Conservation (phyloP, 2,797 vertebrate genomes). For the Peromyscus attwateri region DNA sequence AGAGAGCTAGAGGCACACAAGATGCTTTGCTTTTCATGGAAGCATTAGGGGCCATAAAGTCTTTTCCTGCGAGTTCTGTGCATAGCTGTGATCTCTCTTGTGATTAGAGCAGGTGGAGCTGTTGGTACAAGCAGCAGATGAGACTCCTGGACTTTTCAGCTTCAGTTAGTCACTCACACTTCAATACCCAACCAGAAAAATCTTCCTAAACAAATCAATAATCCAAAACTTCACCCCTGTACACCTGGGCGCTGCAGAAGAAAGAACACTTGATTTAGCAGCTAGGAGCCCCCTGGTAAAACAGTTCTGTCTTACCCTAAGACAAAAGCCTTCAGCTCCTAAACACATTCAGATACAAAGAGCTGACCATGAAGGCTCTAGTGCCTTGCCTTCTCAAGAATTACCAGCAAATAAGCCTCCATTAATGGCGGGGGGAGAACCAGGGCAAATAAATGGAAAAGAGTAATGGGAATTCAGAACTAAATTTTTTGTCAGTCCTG, state of each 20-base stretch:
- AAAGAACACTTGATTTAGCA: background rate
- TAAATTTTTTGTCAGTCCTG: background rate
- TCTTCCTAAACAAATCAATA: background rate
- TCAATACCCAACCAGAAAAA: background rate
- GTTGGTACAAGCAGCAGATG: background rate
- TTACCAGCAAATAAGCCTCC: background rate
- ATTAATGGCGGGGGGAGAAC: background rate
- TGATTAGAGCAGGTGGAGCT: background rate
- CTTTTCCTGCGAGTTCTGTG: background rate
- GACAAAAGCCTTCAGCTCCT: background rate
- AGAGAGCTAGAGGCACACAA: background rate
- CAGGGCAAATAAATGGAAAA: background rate
- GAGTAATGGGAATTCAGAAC: background rate
- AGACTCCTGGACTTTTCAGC: background rate
- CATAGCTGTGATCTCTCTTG: background rate
- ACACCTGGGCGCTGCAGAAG: background rate
- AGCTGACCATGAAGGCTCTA: background rate
- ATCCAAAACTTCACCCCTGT: background rate
- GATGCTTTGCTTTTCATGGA: background rate
- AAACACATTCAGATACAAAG: background rate
- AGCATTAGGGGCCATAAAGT: background rate
- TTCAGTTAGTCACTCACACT: background rate
- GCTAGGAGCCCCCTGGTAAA: background rate
- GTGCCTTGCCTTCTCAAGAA: background rate
- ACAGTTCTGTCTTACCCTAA: background rate